Evolutionary conservation across 1,140 invertebrate genomes (phyloP), one percentile per base, ranked within the genome.

Genomic region (Chrysopa pallens): DNA sequence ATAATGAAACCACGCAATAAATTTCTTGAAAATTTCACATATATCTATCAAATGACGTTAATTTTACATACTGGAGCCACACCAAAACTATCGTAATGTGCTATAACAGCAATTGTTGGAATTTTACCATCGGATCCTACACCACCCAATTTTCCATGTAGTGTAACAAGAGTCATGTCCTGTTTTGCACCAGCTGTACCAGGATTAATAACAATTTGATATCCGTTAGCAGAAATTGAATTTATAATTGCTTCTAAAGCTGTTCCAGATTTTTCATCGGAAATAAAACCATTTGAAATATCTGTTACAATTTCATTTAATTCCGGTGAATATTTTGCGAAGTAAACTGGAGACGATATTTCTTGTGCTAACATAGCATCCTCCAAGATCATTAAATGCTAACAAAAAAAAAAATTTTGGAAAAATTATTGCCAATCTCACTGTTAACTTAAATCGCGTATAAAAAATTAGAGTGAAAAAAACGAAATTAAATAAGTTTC

Each of bases 51-150:
- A n/a, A n/a, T n/a, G n/a, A n/a, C 31, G 14, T 39, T 44, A 28
- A 45, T 33, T 42, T 43, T 43, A 72, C 73, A 79, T 69, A 95
- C 91, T 35, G 93, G 89, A 28, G 84, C 82, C 42, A 87, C 65
- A 41, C 83, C 86, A 58, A 81, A 79, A 27, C 86, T 80, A 58
- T 98, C 93, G 55, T 97, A 93, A 68, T 96, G 86, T 6, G 92
- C 84, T 13, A 92, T 85, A 48, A 98, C 65, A 2, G 85, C 74
- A 48, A 96, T 80, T 9, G 88, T 90, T 29, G 89, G 87, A 2
- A 68, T 54, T 61, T 86, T 85, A 45, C 82, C 82, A 53, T 80
- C 78, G 8, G 69, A 65, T 43, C 84, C 85, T 52, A 75, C 74
- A 0, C 86, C 87, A 39, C 78, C 66, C 38, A 98, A 64, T 60